A percentile compares a stretch with the other conserved stretches of the same genome.
These are phyloP conservation scores for Lates japonicus DNA, from an alignment of 2,797 vertebrate species.

Conservation along the genomic window DNA sequence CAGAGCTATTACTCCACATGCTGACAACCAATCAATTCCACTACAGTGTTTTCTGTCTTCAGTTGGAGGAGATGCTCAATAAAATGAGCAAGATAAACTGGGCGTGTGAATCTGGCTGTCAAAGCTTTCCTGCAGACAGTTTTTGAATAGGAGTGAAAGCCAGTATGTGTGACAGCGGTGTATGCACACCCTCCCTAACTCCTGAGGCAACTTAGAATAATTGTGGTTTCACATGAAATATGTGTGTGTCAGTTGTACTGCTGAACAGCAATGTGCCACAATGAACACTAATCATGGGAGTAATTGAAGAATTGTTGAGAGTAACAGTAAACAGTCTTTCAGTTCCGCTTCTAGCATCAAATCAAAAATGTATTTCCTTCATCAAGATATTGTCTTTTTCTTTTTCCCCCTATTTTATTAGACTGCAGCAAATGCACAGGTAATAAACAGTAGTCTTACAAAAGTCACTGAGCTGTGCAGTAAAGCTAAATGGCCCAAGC, in stretches of 20 bases:
- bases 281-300: background rate
- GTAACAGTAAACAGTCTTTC: slow-evolving; percentile 22
- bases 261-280: slow-evolving; percentile 4
- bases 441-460: slow-evolving; percentile 17
- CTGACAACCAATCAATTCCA: slow-evolving; percentile 81
- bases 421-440: background rate
- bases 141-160: slow-evolving; percentile 55
- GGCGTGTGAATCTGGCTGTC: slow-evolving; percentile 62
- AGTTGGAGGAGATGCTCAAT: slow-evolving; percentile 66
- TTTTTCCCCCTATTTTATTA: background rate
- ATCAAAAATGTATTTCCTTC: slow-evolving; percentile 16
- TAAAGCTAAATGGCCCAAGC: slow-evolving; percentile 39
- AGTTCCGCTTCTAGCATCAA: slow-evolving; percentile 1
- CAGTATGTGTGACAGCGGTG: slow-evolving; percentile 49
- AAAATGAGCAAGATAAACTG: slow-evolving; percentile 69
- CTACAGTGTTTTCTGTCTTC: slow-evolving; percentile 72
- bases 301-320: slow-evolving; percentile 4
- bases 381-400: background rate
- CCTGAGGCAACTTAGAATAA: slow-evolving; percentile 39
- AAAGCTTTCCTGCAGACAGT: slow-evolving; percentile 54
- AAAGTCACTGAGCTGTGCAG: slow-evolving; percentile 30
- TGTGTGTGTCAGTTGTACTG: background rate
- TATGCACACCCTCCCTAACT: slow-evolving; percentile 22
- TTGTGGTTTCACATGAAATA: slow-evolving; percentile 17
- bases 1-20: slow-evolving; percentile 67